Base-by-base conservation (phyloP, 2,113 vertebrate species). In the Ariopsis seemanni region DNA sequence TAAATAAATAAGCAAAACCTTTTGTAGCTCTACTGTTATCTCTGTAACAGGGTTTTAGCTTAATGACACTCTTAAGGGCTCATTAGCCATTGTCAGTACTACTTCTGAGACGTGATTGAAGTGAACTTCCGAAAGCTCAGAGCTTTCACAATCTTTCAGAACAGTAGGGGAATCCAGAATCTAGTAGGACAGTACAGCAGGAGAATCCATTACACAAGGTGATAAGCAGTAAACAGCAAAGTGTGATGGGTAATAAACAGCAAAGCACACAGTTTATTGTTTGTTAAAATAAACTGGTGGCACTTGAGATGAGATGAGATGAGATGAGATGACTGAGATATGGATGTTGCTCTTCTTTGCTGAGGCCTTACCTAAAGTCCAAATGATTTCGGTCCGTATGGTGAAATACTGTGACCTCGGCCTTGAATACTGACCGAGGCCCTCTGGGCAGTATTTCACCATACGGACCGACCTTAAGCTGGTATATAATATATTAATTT, bases 41-140 rank as follows among this genome's bases (percentile, higher is more conserved):
- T 60, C 57, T 57, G 58, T 42, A 60, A 42, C 30, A 3, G 79
- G 30, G 57, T 62, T 82, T 82, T 22, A 62, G 58, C 57, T 62
- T 62, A 82, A 62, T 82, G 79, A 34, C 27, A 81, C 79, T 60
- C 57, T 17, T 34, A 60, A 42, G 57, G 79, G 57, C 34, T 82
- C 58, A 82, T 82, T 82, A 82, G 42, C 7, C 79, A 42, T 82
- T 42, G 30, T 62, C 58, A 42, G 57, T 22, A 15, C 30, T 48
- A 20, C 20, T 18, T 62, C 30, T 57, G 34, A 62, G 20, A 82
- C 5, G 15, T 81, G 52, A 79, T 12, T 27, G 75, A 55, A 79
- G 15, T 15, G 5, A 79, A 79, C 25, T 79, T 78, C 25, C n/a
- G 55, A 81, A 81, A 81, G 17, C 17, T 30, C 27, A 81, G 55